Evolutionary conservation across 2,113 vertebrate genomes (phyloP), one percentile per base, ranked within the genome.

Genomic region (Paradisaea rubra): DNA sequence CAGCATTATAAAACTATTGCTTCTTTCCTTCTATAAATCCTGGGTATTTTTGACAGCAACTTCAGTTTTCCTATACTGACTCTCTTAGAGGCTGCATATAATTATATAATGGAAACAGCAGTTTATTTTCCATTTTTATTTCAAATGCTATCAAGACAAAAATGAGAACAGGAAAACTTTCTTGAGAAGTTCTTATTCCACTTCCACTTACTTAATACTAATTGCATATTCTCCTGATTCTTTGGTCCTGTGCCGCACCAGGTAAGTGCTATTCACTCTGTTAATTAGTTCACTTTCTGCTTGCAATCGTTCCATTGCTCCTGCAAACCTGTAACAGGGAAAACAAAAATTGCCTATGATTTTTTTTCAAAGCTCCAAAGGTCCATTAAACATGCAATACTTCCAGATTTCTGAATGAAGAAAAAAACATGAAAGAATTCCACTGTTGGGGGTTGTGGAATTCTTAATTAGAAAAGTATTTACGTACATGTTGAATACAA

Each of bases 181-280:
- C 54, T 81, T 54, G 87, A 93, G 76, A 84, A 85, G 42, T 76
- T 56, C 35, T 95, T 91, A 84, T 87, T 86, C 66, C 61, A 98
- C 98, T 98, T 98, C 69, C 69, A 98, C 99, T 98, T 98, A 99
- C 99, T 99, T 99, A 95, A 99, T 99, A 95, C 99, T 99, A 96
- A 99, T 98, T 80, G 99, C 99, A 70, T 99, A 99, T 96, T 99
- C 99, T 47, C 98, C 98, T 66, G 96, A 98, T 95, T 99, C 99
- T 95, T 98, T 98, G 94, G 98, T 99, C 95, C 99, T 98, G 96
- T 99, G 99, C 65, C 99, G 98, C 89, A 99, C 99, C 96, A 99
- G 97, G 96, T 99, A 99, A 69, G 99, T 99, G 98, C 99, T 99
- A 95, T 99, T 99, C 86, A 98, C 98, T 95, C 99, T 97, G 97